Evolutionary conservation across 1,140 invertebrate species (phyloP), one percentile per base, ranked within the genome.

Genomic region (Drosophila micromelanica): DNA sequence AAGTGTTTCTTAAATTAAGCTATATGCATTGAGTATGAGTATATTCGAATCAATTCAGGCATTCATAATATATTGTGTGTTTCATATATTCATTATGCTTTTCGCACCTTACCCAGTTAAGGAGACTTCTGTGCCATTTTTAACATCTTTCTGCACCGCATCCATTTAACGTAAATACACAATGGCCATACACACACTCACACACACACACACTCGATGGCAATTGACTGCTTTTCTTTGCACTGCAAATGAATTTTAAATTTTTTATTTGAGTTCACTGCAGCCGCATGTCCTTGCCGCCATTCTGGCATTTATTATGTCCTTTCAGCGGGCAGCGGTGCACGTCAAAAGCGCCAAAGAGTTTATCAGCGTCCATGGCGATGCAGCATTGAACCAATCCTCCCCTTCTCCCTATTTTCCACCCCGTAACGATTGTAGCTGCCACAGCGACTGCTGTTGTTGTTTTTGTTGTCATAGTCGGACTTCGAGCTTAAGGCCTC

Each of bases 91-190:
- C 12, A 30, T 68, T 60, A 23, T 43, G 27, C 27, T 67, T 49
- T 35, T 13, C 5, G 27, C 35, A 48, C 12, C 9, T 38, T 11
- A 13, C 15, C 20, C 15, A 17, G 27, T 60, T 3, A 35, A 35
- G 56, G 9, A 9, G 55, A 12, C 8, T 32, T 43, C 30, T 17
- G 30, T 13, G 42, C 17, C 64, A 59, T 52, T 46, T 72, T 59
- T 30, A 46, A 35, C 35, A 37, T 80, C 78, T 67, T 67, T 73
- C 73, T 63, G 30, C 76, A 54, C 20, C 56, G 56, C 57, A 49
- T 84, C 46, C 74, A 86, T 81, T 86, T 82, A 82, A 72, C 78
- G 69, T 87, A 76, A 82, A 86, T 87, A 82, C 63, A 70, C 81
- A 81, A 87, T 82, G 75, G 87, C 74, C 12, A 46, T 17, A 32